Conservation (phyloP, 2,797 vertebrate genomes). For the Pygocentrus nattereri region DNA sequence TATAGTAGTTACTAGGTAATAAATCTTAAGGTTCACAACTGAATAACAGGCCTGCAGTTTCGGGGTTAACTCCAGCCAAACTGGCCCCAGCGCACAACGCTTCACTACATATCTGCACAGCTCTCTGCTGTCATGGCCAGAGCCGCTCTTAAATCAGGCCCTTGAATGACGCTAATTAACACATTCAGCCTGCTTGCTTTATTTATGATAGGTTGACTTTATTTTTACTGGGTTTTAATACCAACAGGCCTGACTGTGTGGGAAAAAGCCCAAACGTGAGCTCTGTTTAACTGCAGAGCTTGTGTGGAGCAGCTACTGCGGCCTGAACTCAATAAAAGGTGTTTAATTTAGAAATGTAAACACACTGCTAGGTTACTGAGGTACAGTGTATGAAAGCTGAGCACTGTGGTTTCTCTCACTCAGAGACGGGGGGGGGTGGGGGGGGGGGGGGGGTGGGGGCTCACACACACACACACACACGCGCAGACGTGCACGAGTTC, state of each 20-base stretch:
- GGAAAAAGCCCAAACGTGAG: not conserved
- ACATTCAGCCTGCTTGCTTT: conserved; percentile 64
- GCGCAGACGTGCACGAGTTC: no score
- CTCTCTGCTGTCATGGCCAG: conserved; percentile 22
- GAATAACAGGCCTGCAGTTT: not conserved
- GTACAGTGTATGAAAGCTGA: conserved; percentile 46
- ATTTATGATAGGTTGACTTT: conserved; percentile 65
- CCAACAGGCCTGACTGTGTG: conserved; percentile 49
- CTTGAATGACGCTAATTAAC: conserved; percentile 65
- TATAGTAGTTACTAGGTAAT: not conserved
- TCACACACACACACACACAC: not conserved
- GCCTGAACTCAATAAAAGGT: conserved; percentile 75
- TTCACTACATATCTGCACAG: not conserved
- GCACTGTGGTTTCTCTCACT: conserved; percentile 46
- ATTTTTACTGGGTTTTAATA: conserved; percentile 66
- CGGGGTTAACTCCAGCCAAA: not conserved
- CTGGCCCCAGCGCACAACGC: not conserved
- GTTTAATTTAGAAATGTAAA: conserved; percentile 81
- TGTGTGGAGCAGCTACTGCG: conserved; percentile 46
- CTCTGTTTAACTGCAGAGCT: not conserved
- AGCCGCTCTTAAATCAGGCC: conserved; percentile 48
- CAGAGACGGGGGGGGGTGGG: not conserved
- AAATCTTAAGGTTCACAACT: not conserved
- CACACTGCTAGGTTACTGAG: conserved; percentile 67
- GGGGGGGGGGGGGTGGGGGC: no score